Conservation (phyloP, 1,140 invertebrate species). For the Eurosta solidaginis region DNA sequence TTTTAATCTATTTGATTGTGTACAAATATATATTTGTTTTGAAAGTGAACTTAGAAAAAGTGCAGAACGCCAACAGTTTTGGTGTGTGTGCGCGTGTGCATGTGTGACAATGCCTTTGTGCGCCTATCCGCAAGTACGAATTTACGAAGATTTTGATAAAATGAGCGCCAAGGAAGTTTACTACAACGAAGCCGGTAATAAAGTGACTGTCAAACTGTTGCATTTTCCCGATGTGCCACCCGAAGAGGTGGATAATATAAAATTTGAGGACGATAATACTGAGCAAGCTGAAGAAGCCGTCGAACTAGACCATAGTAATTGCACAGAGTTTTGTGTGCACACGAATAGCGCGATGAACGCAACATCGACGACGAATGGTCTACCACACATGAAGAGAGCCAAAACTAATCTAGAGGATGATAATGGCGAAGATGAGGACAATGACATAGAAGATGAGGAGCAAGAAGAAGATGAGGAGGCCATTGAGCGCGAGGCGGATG, state of each 20-base stretch:
- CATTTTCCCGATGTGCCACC: constrained; percentile 56
- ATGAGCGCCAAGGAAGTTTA: constrained; percentile 60
- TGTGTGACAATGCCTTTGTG: constrained; percentile 37
- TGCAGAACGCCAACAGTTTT: not conserved
- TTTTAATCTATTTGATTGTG: too few relatives aligned
- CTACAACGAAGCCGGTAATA: constrained; percentile 57
- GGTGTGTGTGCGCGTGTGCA: not conserved
- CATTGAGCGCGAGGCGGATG: not conserved
- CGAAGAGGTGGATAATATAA: constrained; percentile 53
- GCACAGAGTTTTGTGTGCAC: constrained; percentile 46
- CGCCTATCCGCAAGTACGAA: constrained; percentile 48
- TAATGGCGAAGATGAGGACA: constrained; percentile 37
- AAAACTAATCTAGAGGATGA: not conserved
- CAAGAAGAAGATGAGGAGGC: not conserved
- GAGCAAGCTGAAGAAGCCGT: constrained; percentile 37
- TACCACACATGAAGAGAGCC: not conserved
- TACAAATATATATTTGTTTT: too few relatives aligned
- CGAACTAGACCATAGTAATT: constrained; percentile 49
- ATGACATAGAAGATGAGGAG: not conserved
- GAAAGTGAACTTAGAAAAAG: not conserved
- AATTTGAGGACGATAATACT: constrained; percentile 49
- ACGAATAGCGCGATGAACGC: not conserved
- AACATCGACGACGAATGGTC: not conserved
- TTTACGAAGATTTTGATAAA: constrained; percentile 60
- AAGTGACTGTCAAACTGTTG: constrained; percentile 54